A percentile compares a stretch with the other conserved stretches of the same genome.
Evolutionary conservation across 2,113 vertebrate species (phyloP).

Genomic region (Puffinus mauretanicus): DNA sequence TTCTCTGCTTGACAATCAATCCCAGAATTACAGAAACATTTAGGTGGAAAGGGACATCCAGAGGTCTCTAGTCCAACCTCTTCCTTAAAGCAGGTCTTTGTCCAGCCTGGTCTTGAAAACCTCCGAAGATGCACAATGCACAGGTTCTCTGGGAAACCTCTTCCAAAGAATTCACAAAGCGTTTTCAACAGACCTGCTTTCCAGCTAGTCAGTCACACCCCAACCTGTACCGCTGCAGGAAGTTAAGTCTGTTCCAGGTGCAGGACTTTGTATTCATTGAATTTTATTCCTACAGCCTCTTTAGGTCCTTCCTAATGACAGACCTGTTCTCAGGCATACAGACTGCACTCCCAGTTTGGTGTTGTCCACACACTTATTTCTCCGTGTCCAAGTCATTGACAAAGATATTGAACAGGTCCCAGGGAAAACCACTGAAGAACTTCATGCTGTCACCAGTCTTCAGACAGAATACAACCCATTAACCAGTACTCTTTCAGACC

Average conservation of each 20-base stretch:
- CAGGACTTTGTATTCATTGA: not conserved
- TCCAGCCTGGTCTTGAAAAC: not conserved
- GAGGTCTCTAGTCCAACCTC: not conserved
- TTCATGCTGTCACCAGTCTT: not conserved
- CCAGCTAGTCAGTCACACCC: not conserved
- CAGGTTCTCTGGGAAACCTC: not conserved
- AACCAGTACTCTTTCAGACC: not conserved
- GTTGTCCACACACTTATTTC: not conserved
- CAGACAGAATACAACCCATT: not conserved
- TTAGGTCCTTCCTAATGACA: not conserved
- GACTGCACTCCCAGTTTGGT: not conserved
- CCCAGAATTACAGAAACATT: not conserved
- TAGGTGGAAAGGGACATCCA: not conserved
- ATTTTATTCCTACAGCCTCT: not conserved
- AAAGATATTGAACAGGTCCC: not conserved
- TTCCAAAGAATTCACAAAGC: not conserved
- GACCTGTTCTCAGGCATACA: not conserved
- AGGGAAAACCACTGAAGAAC: not conserved
- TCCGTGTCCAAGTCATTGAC: not conserved
- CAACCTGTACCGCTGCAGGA: not conserved
- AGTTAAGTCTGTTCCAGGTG: not conserved
- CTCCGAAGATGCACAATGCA: not conserved
- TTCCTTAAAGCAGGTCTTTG: not conserved
- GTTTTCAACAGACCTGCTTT: not conserved
- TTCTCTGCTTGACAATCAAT: not conserved